Conservation (phyloP, 2,797 vertebrate genomes). For the Helicolenus hilgendorfi region DNA sequence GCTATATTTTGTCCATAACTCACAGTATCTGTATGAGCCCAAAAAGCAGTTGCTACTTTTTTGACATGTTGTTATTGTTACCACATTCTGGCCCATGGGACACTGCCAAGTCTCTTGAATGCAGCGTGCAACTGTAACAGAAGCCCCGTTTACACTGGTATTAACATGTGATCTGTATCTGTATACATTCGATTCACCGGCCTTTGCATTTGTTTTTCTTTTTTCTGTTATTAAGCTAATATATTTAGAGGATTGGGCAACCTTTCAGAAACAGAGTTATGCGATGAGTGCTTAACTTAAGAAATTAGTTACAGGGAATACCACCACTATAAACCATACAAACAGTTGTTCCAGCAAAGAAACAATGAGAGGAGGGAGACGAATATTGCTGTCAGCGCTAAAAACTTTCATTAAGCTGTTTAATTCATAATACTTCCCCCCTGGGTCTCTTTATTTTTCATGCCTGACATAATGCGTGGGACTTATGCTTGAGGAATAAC, state of each 20-base stretch:
- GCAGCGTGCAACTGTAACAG: not conserved
- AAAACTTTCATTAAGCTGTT: conserved; percentile 41
- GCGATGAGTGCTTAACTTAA: not conserved
- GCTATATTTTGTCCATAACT: not conserved
- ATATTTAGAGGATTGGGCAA: not conserved
- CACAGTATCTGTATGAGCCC: not conserved
- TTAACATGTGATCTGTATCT: not conserved
- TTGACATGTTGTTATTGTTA: not conserved
- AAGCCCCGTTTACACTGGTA: not conserved
- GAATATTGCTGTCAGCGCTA: conserved; percentile 1
- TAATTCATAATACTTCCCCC: conserved; percentile 21
- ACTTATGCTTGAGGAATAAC: conserved; percentile 2
- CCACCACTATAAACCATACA: not conserved
- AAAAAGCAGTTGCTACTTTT: not conserved
- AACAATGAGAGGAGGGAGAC: not conserved
- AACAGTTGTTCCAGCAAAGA: conserved; percentile 1
- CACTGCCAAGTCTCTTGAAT: not conserved
- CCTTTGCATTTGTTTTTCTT: not conserved
- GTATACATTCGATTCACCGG: not conserved
- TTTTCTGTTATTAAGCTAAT: not conserved
- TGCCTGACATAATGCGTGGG: conserved; percentile 2
- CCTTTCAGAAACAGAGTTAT: not conserved
- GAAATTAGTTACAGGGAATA: not conserved
- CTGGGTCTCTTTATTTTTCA: conserved; percentile 22
- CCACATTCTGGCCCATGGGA: not conserved